A percentile compares a stretch with the other conserved stretches of the same genome.
phyloP scores from a whole-genome alignment of 2,113 vertebrate species.

The Leucoraja erinaceus region DNA sequence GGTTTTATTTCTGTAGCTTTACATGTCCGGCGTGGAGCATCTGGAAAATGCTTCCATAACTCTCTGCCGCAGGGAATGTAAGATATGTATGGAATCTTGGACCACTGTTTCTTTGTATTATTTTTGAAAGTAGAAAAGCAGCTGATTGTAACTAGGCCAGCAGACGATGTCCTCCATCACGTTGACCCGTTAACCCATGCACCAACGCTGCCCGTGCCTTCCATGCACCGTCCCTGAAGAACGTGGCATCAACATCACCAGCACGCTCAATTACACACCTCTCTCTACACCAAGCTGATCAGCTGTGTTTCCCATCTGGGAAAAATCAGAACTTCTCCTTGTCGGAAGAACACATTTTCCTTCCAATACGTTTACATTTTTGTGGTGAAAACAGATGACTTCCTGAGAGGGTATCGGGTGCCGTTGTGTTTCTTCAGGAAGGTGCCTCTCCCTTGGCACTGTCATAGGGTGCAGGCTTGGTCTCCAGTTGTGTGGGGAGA shows the following conservation, averaged over 20 bases:
- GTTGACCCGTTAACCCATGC: neutral
- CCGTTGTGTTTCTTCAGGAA: neutral
- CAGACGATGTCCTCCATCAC: neutral
- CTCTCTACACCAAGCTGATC: neutral
- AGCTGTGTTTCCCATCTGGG: neutral
- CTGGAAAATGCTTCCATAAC: neutral
- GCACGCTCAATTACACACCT: neutral
- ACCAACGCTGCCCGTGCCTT: neutral
- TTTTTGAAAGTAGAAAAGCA: neutral
- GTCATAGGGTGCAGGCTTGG: too few species aligned
- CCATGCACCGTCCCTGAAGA: neutral
- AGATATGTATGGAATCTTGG: neutral
- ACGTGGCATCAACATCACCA: neutral
- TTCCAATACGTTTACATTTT: neutral
- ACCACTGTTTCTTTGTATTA: neutral
- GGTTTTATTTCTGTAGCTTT: neutral
- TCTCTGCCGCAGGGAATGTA: neutral
- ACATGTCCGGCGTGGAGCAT: neutral
- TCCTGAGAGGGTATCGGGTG: neutral
- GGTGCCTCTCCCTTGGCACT: too few species aligned
- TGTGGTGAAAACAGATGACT: neutral
- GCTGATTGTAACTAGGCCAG: neutral
- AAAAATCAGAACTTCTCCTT: neutral
- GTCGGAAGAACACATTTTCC: neutral
- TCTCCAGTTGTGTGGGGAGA: too few species aligned